These are phyloP conservation scores for Phoxinus phoxinus DNA, from an alignment of 2,113 vertebrate genomes.

Conservation along the genomic window DNA sequence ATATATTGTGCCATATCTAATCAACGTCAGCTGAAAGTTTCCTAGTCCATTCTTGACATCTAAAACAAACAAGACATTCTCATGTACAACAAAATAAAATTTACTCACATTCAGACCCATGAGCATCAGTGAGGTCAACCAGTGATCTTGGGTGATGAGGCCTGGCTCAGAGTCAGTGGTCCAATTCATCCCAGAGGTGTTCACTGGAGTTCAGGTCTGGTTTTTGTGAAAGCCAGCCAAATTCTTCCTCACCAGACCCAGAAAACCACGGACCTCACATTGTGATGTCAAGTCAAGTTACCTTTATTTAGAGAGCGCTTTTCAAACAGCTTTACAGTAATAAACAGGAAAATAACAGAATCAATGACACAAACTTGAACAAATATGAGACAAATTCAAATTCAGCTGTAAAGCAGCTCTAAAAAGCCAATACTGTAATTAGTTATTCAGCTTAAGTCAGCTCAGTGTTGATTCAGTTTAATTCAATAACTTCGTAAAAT, in stretches of 20 bases:
- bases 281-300: neutral
- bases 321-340: too few relatives aligned
- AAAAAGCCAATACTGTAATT: too few relatives aligned
- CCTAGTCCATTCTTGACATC: conserved; percentile 62
- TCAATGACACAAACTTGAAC: too few relatives aligned
- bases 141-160: neutral
- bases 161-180: neutral
- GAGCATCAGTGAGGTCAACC: neutral
- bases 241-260: neutral
- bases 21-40: conserved; percentile 67
- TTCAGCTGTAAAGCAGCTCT: too few relatives aligned
- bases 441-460: too few relatives aligned
- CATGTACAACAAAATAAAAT: conserved; percentile 54
- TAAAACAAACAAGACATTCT: conserved; percentile 66
- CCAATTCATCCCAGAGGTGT: neutral
- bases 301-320: too few relatives aligned
- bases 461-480: too few relatives aligned
- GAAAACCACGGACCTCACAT: neutral
- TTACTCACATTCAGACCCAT: neutral
- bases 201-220: neutral
- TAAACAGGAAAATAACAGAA: too few relatives aligned
- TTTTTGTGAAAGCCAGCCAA: neutral
- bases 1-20: conserved; percentile 63
- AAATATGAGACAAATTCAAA: too few relatives aligned
- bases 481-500: too few relatives aligned